Evolutionary conservation across 1,140 invertebrate genomes (phyloP).

Genomic region (Cylas formicarius): DNA sequence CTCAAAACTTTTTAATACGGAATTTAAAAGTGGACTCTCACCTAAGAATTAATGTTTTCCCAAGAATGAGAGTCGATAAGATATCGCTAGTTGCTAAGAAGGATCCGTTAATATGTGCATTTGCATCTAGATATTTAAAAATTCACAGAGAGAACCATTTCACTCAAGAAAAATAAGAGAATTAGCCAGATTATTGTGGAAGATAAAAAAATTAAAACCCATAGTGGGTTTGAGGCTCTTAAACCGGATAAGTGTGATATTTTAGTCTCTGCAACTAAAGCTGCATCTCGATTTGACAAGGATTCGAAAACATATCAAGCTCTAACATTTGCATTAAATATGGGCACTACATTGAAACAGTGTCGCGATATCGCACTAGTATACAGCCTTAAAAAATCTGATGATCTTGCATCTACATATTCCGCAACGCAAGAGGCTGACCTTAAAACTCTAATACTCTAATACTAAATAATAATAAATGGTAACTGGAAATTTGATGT

Average conservation of each 20-base stretch:
- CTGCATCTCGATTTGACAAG: slow-evolving; percentile 7
- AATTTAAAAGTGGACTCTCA: slow-evolving; percentile 7
- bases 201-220: slow-evolving; percentile 20
- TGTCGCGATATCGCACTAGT: slow-evolving; percentile 5
- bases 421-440: slow-evolving; percentile 16
- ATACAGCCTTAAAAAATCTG: not conserved
- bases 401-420: too few species aligned
- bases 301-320: slow-evolving; percentile 2
- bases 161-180: slow-evolving; percentile 28
- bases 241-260: slow-evolving; percentile 13
- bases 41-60: slow-evolving; percentile 19
- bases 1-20: slow-evolving; percentile 10
- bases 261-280: slow-evolving; percentile 11
- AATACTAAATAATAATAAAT: too few species aligned
- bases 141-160: slow-evolving; percentile 26
- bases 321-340: slow-evolving; percentile 11
- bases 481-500: slow-evolving; percentile 37
- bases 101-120: slow-evolving; percentile 29
- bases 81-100: slow-evolving; percentile 25
- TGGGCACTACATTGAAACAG: slow-evolving; percentile 13
- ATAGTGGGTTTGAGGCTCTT: slow-evolving; percentile 4
- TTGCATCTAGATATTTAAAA: slow-evolving; percentile 25
- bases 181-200: slow-evolving; percentile 19
- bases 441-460: slow-evolving; percentile 30
- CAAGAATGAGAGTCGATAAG: slow-evolving; percentile 22